Evolutionary conservation across 2,113 vertebrate genomes (phyloP).

Genomic region (Oreochromis tanganicae): DNA sequence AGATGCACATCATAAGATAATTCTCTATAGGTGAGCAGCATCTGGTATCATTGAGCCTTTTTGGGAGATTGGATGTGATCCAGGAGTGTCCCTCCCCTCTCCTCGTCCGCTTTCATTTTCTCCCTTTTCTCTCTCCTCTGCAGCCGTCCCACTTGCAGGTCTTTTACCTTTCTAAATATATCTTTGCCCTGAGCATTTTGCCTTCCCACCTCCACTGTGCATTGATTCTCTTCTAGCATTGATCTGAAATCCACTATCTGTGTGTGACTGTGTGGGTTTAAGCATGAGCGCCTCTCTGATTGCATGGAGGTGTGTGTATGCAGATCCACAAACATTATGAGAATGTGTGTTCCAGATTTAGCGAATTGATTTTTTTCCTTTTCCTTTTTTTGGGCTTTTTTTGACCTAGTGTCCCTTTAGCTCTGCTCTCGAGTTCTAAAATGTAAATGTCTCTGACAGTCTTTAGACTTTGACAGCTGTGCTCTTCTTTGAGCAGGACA

Average conservation of each 20-base stretch:
- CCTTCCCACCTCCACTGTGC: background rate
- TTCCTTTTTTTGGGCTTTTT: background rate
- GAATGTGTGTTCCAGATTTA: background rate
- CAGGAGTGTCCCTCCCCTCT: background rate
- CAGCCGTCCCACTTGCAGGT: background rate
- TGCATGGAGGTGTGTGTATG: background rate
- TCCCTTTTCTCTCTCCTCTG: background rate
- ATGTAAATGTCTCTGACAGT: background rate
- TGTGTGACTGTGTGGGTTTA: constrained; percentile 24
- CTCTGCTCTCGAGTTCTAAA: background rate
- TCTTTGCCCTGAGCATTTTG: constrained; percentile 25
- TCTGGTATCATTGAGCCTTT: constrained; percentile 21
- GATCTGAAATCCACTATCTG: constrained; percentile 37
- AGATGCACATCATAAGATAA: background rate
- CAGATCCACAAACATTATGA: background rate
- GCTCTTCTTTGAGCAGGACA: background rate
- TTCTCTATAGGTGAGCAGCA: constrained; percentile 11
- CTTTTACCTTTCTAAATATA: constrained; percentile 51
- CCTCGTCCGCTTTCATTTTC: background rate
- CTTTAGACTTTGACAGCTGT: background rate
- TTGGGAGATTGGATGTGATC: background rate
- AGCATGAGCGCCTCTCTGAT: background rate
- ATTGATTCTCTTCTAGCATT: constrained; percentile 49
- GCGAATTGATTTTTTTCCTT: background rate
- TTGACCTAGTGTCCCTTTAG: background rate